Evolutionary conservation across 2,888 invertebrate species (phyloP).

Genomic region (Cybosia mesomella): DNA sequence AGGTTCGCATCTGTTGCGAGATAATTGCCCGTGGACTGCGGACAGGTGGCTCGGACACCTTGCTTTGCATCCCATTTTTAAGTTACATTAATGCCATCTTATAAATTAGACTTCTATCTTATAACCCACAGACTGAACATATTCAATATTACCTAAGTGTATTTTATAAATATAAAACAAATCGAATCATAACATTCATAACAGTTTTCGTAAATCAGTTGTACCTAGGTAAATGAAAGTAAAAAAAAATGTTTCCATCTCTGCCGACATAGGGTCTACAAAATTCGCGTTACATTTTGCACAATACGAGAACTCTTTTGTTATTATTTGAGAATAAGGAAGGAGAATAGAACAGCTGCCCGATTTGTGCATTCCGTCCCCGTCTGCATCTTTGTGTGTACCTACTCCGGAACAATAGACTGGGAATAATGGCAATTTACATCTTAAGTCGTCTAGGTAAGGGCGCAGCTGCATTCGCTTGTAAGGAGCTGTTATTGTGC

Average conservation of each 20-base stretch:
- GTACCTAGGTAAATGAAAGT: constrained; percentile 13
- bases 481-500: constrained; percentile 66
- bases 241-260: constrained; percentile 49
- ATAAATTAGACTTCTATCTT: constrained; percentile 19
- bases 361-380: constrained; percentile 83
- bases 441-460: constrained; percentile 84
- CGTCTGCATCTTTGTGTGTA: constrained; percentile 83
- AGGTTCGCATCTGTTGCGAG: constrained; percentile 80
- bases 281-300: constrained; percentile 82
- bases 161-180: constrained; percentile 21
- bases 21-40: constrained; percentile 76
- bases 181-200: constrained; percentile 22
- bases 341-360: constrained; percentile 82
- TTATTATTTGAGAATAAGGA: constrained; percentile 79
- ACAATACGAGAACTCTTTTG: constrained; percentile 77
- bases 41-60: constrained; percentile 83
- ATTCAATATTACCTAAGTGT: constrained; percentile 16
- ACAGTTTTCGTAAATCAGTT: constrained; percentile 18
- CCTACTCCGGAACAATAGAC: constrained; percentile 74
- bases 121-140: constrained; percentile 23
- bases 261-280: constrained; percentile 56
- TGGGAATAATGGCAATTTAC: constrained; percentile 85
- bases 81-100: constrained; percentile 48
- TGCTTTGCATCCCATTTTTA: constrained; percentile 77
- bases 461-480: constrained; percentile 83